These are phyloP conservation scores for Fabriciana adippe DNA, from an alignment of 2,888 invertebrate genomes.

Conservation along the genomic window DNA sequence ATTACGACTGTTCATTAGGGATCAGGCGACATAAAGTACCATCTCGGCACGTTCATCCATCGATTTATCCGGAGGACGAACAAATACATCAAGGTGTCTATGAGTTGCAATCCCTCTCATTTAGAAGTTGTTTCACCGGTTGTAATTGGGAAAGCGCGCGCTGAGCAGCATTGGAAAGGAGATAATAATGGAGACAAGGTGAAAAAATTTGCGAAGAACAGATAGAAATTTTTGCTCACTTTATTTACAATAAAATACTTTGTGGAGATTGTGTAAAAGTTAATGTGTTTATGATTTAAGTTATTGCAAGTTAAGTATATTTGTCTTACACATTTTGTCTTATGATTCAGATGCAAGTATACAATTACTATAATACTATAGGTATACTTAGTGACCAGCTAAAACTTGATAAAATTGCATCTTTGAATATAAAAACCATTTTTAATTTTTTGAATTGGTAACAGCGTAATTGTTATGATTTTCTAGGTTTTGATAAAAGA, in stretches of 20 bases:
- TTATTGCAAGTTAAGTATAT: too few relatives aligned
- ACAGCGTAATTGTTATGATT: too few relatives aligned
- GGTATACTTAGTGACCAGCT: too few relatives aligned
- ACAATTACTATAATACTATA: too few relatives aligned
- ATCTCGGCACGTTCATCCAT: slow-evolving; percentile 93
- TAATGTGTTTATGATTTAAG: too few relatives aligned
- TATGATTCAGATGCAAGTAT: too few relatives aligned
- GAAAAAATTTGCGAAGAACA: neutral
- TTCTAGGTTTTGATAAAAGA: too few relatives aligned
- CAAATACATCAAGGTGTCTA: slow-evolving; percentile 90
- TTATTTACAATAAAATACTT: neutral
- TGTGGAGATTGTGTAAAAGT: neutral
- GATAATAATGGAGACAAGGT: slow-evolving; percentile 87
- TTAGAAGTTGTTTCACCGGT: slow-evolving; percentile 94
- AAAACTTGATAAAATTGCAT: too few relatives aligned
- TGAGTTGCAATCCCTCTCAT: slow-evolving; percentile 97
- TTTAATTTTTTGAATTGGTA: too few relatives aligned
- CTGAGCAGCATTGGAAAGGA: slow-evolving; percentile 92
- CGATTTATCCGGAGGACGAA: slow-evolving; percentile 88
- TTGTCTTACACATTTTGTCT: too few relatives aligned
- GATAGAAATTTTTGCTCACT: neutral
- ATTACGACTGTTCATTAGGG: slow-evolving; percentile 67
- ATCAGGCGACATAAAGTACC: slow-evolving; percentile 96
- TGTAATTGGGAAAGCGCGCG: slow-evolving; percentile 92
- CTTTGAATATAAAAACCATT: too few relatives aligned